These are phyloP conservation scores for Cryptotermes secundus DNA, from an alignment of 1,140 invertebrate species.

Conservation along the genomic window DNA sequence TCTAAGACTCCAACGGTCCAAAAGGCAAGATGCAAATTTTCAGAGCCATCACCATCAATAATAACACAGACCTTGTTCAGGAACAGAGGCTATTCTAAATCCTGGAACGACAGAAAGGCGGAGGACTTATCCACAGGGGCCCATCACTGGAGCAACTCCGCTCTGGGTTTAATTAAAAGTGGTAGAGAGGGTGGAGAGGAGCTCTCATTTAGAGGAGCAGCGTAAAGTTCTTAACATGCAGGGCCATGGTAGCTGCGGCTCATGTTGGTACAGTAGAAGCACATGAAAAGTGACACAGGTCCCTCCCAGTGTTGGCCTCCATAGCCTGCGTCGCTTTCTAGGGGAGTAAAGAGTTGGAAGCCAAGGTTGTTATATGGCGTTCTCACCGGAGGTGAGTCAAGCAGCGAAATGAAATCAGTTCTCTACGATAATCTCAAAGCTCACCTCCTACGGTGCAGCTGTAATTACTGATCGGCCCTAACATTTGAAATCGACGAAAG, in stretches of 20 bases:
- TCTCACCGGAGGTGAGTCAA: no score
- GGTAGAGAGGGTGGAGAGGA: background rate
- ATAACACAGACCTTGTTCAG: background rate
- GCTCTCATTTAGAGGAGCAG: conserved; percentile 1
- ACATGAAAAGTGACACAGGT: background rate
- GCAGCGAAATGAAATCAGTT: no score
- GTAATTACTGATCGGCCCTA: no score
- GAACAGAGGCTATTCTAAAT: background rate
- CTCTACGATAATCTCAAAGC: no score
- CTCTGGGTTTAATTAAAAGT: conserved; percentile 14
- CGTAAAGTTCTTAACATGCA: conserved; percentile 13
- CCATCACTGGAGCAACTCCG: conserved; percentile 9
- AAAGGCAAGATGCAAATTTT: background rate
- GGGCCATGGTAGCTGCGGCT: background rate
- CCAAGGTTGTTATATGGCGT: no score
- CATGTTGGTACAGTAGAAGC: background rate
- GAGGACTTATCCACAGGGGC: background rate
- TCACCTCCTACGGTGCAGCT: no score
- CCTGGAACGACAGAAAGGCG: background rate
- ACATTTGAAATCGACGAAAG: no score
- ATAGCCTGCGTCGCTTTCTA: no score
- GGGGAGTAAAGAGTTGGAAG: no score
- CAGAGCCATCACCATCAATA: background rate
- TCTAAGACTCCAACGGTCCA: background rate
- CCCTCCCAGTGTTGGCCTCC: no score